Evolutionary conservation across 1,140 invertebrate genomes (phyloP), one percentile per base, ranked within the genome.

Genomic region (Pseudomyrmex flavicornis): DNA sequence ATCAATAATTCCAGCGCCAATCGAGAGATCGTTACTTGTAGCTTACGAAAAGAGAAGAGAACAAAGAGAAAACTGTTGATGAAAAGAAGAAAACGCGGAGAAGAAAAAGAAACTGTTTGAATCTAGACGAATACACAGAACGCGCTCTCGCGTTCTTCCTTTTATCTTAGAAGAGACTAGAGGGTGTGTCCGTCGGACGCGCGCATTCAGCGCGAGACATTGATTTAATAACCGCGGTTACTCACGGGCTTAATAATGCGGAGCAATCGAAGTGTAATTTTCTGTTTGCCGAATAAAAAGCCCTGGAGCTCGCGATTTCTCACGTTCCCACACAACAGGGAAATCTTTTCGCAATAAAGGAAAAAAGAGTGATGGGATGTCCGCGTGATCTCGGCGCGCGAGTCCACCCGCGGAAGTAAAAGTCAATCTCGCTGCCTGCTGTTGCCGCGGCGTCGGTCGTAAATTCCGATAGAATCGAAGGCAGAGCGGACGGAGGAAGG

Each of bases 391-490:
- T 80, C 63, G 35, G 5, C 35, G 35, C 35, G 5, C 35, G 63
- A 20, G 61, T 20, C 61, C 70, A 68, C 22, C 48, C 44, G 26
- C 50, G 44, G 52, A 56, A 75, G 59, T 66, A 58, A 85, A 77
- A 88, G 73, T 88, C 87, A 85, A 88, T 88, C 87, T 85, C 35
- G 10, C n/a, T 52, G 50, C 22, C 74, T 79, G 82, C 82, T 48
- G 52, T 48, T 50, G 52, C 26, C 35, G 56, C 22, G 10, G 72
- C 86, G 5, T 35, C 35, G 35, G 35, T 88, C 86, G 87, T 88
- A 88, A 88, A 88, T 88, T 62, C 73, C 58, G 48, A 75, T 74
- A 69, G 82, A 85, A 66, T 77, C 83, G 73, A 88, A 72, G 50
- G 58, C 56, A 22, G 58, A 52, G 17, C 58, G 46, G 2, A 35